Conservation (phyloP, 2,113 vertebrate genomes). For the Shinisaurus crocodilurus region DNA sequence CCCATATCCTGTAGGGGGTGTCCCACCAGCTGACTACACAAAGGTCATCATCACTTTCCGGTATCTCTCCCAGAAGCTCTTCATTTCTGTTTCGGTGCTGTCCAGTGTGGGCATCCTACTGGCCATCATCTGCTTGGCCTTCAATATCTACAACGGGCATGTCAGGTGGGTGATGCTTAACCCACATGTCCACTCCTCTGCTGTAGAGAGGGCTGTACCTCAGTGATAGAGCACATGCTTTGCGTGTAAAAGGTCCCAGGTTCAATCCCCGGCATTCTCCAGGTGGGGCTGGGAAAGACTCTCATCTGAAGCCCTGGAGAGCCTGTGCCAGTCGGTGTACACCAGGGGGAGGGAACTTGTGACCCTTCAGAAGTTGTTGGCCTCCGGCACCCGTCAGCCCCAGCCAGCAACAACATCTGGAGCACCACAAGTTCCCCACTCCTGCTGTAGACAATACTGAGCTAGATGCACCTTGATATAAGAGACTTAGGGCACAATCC, state of each 20-base stretch:
- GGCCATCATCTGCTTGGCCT: constrained; percentile 91
- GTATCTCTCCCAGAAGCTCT: constrained; percentile 93
- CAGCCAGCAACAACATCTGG: neutral
- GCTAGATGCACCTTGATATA: neutral
- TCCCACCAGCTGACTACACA: constrained; percentile 90
- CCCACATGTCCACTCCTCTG: neutral
- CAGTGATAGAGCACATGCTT: neutral
- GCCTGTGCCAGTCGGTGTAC: neutral
- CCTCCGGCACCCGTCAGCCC: neutral
- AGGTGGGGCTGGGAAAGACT: neutral
- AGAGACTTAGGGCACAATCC: no score
- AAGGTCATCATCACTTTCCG: constrained; percentile 91
- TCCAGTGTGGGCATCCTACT: constrained; percentile 89
- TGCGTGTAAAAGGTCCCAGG: no score
- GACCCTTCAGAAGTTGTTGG: neutral
- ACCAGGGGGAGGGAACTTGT: neutral
- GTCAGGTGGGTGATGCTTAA: constrained; percentile 82
- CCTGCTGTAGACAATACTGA: neutral
- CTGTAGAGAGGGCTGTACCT: neutral
- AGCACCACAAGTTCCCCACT: neutral
- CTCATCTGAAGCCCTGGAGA: neutral
- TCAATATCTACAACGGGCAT: constrained; percentile 95
- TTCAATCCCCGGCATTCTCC: neutral
- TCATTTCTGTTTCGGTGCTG: constrained; percentile 89
- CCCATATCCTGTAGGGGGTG: constrained; percentile 73